phyloP scores from a whole-genome alignment of 30 jellyfish, hydroid and myxozoan genomes.

The Hydra vulgaris region DNA sequence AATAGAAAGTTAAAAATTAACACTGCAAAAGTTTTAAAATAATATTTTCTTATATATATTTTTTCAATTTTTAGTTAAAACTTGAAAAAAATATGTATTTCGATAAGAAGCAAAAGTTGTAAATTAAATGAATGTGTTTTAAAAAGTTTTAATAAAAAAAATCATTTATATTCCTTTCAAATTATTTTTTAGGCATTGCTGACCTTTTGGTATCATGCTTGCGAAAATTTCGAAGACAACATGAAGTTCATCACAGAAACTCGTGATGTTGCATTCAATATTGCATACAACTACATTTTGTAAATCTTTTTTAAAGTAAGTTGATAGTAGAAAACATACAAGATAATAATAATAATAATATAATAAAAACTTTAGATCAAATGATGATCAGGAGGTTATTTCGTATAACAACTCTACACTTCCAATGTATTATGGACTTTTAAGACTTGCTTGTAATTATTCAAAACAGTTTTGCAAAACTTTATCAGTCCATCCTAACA shows the following conservation, averaged over 20 bases:
- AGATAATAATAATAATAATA: too few relatives aligned
- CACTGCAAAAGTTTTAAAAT: too few relatives aligned
- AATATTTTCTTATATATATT: too few relatives aligned
- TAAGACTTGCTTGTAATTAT: slow-evolving; percentile 69
- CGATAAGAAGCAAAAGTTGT: too few relatives aligned
- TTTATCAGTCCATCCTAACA: slow-evolving; percentile 71
- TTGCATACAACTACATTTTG: slow-evolving; percentile 89
- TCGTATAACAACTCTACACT: slow-evolving; percentile 71
- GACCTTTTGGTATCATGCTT: slow-evolving; percentile 87
- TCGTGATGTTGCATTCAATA: slow-evolving; percentile 63
- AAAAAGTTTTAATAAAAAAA: too few relatives aligned
- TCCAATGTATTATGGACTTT: slow-evolving; percentile 77
- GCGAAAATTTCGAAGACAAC: slow-evolving; percentile 72
- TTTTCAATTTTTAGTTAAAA: too few relatives aligned
- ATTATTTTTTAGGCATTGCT: slow-evolving; percentile 54
- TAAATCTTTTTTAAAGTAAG: slow-evolving; percentile 20
- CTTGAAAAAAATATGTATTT: too few relatives aligned
- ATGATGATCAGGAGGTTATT: slow-evolving; percentile 90
- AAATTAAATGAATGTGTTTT: too few relatives aligned
- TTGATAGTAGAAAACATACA: too few relatives aligned
- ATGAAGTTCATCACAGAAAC: slow-evolving; percentile 83
- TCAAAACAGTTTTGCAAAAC: slow-evolving; percentile 62
- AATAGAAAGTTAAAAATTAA: too few relatives aligned
- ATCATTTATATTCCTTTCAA: too few relatives aligned
- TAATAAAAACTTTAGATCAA: slow-evolving; percentile 78